A percentile compares a stretch with the other conserved stretches of the same genome.
These are phyloP conservation scores for Kryptopterus vitreolus DNA, from an alignment of 2,797 vertebrate genomes.

Conservation along the genomic window DNA sequence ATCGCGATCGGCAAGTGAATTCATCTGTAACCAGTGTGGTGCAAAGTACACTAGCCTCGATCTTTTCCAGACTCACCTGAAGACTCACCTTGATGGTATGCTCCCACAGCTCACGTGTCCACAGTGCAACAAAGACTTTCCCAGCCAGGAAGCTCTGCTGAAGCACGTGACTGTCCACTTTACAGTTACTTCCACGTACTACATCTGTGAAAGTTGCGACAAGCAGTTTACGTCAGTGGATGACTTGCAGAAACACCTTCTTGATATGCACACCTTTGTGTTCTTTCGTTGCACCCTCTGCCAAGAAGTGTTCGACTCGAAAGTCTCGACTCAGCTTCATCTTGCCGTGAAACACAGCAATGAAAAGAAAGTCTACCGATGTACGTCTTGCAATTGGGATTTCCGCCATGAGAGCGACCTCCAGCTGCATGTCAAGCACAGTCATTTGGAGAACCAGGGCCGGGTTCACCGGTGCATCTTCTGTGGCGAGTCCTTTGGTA, in stretches of 20 bases:
- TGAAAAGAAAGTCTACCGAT: slow-evolving; percentile 95
- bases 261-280: slow-evolving; percentile 98
- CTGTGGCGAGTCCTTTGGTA: slow-evolving; percentile 94
- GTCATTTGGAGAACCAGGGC: slow-evolving; percentile 95
- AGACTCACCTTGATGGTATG: slow-evolving; percentile 92
- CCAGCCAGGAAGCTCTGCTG: slow-evolving; percentile 92
- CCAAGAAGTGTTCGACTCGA: slow-evolving; percentile 97
- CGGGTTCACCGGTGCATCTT: slow-evolving; percentile 96
- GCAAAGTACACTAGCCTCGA: slow-evolving; percentile 95
- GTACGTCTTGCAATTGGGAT: slow-evolving; percentile 98
- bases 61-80: slow-evolving; percentile 96
- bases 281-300: slow-evolving; percentile 98
- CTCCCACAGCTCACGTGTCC: slow-evolving; percentile 91
- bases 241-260: slow-evolving; percentile 94
- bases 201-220: slow-evolving; percentile 98
- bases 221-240: slow-evolving; percentile 98
- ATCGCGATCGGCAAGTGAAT: slow-evolving; percentile 85
- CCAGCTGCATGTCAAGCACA: slow-evolving; percentile 95
- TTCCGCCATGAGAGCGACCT: slow-evolving; percentile 93
- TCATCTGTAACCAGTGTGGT: slow-evolving; percentile 98
- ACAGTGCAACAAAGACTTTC: slow-evolving; percentile 98
- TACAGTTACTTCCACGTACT: slow-evolving; percentile 95
- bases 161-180: slow-evolving; percentile 97
- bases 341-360: slow-evolving; percentile 98
- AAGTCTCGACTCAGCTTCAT: slow-evolving; percentile 96